Conservation (phyloP, 2,113 vertebrate genomes). For the Apodemus sylvaticus region DNA sequence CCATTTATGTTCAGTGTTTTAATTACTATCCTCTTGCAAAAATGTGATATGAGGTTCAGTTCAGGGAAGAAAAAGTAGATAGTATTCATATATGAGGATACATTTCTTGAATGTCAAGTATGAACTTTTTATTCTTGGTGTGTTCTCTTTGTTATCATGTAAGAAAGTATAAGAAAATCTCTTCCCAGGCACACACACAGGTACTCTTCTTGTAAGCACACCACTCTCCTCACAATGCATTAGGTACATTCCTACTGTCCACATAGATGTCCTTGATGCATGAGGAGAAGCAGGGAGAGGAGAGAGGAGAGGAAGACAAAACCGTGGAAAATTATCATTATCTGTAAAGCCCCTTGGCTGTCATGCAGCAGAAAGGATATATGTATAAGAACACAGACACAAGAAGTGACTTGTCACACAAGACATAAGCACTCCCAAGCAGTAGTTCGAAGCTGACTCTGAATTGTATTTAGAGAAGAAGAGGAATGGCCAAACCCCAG, state of each 20-base stretch:
- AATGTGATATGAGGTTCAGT: background rate
- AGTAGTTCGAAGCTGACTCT: too few relatives aligned
- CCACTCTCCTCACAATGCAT: background rate
- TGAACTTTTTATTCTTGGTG: background rate
- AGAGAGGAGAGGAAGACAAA: too few relatives aligned
- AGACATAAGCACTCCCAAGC: too few relatives aligned
- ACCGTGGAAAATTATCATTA: too few relatives aligned
- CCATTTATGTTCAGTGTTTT: background rate
- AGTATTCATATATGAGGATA: background rate
- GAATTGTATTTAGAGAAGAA: too few relatives aligned
- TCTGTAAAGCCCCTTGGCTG: too few relatives aligned
- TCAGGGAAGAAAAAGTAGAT: background rate
- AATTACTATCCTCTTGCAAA: background rate
- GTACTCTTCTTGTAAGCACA: background rate
- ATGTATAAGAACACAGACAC: too few relatives aligned
- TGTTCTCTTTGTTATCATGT: background rate
- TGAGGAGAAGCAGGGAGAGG: too few relatives aligned
- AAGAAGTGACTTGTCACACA: too few relatives aligned
- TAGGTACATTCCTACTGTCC: background rate
- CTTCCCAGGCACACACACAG: background rate
- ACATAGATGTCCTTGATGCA: background rate
- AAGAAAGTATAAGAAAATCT: background rate
- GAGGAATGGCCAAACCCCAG: too few relatives aligned
- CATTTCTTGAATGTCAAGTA: background rate
- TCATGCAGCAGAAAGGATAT: too few relatives aligned